Evolutionary conservation across 2,888 invertebrate species (phyloP).

Genomic region (Phyllotreta striolata): DNA sequence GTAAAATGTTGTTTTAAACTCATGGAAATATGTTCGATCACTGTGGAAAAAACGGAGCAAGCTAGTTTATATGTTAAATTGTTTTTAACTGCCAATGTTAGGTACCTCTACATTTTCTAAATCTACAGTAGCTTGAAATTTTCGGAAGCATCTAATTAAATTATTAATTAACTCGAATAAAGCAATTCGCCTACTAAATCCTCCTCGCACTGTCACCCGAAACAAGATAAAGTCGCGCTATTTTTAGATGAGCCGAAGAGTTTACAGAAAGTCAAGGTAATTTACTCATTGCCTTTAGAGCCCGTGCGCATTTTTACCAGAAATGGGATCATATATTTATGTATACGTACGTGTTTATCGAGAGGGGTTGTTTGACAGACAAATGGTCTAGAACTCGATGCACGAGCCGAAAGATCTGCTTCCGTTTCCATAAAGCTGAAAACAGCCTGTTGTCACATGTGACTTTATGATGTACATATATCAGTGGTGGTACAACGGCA

Average conservation of each 20-base stretch:
- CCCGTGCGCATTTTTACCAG: constrained; percentile 56
- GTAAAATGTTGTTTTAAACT: too few relatives aligned
- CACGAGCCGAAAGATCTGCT: constrained; percentile 57
- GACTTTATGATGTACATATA: constrained; percentile 32
- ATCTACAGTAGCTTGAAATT: too few relatives aligned
- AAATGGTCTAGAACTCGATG: constrained; percentile 56
- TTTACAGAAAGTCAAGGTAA: constrained; percentile 61
- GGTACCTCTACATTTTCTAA: too few relatives aligned
- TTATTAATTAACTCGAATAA: too few relatives aligned
- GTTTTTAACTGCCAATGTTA: too few relatives aligned
- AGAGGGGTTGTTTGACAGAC: constrained; percentile 58
- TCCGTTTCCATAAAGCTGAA: constrained; percentile 63
- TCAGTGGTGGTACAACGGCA: constrained; percentile 18
- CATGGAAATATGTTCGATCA: too few relatives aligned
- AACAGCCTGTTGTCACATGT: constrained; percentile 61
- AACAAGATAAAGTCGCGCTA: constrained; percentile 41
- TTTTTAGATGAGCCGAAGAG: constrained; percentile 52
- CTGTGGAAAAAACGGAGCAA: too few relatives aligned
- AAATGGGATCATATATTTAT: constrained; percentile 57
- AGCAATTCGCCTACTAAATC: constrained; percentile 23
- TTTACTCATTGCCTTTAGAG: constrained; percentile 54
- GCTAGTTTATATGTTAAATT: too few relatives aligned
- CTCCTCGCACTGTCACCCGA: constrained; percentile 47
- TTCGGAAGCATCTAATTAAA: too few relatives aligned
- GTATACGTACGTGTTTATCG: constrained; percentile 56